Percentiles rank a stretch among this genome's conserved stretches.
phyloP scores from a whole-genome alignment of 2,888 invertebrate genomes.

The Coleophora deauratella region DNA sequence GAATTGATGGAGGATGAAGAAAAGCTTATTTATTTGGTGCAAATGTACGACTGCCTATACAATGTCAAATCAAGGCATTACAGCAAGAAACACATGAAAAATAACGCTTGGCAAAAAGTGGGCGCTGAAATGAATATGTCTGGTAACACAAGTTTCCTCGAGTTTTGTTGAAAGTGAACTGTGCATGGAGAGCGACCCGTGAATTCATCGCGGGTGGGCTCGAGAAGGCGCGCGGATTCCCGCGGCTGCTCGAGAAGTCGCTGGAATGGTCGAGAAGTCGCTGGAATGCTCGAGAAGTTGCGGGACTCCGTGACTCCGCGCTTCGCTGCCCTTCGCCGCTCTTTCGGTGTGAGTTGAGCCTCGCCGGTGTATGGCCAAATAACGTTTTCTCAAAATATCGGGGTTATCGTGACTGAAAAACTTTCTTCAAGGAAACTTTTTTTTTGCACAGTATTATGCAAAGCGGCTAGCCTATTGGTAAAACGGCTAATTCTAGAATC shows the following conservation, averaged over 20 bases:
- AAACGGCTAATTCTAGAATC: too few species aligned
- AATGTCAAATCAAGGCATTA: slow-evolving; percentile 12
- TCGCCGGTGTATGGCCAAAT: too few species aligned
- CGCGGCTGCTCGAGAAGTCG: neutral
- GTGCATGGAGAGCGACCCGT: neutral
- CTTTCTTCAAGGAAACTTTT: too few species aligned
- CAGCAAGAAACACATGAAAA: slow-evolving; percentile 9
- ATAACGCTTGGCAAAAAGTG: slow-evolving; percentile 9
- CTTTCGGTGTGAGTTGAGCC: neutral
- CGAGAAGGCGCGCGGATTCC: neutral
- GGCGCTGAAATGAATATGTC: slow-evolving; percentile 6
- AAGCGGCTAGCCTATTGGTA: too few species aligned
- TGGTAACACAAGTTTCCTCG: neutral
- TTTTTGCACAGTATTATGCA: too few species aligned
- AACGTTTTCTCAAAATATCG: too few species aligned
- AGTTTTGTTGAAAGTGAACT: neutral
- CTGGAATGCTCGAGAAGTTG: neutral
- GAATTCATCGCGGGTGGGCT: neutral
- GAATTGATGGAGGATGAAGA: slow-evolving; percentile 11
- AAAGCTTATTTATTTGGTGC: slow-evolving; percentile 14
- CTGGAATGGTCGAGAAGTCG: neutral
- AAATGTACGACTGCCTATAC: slow-evolving; percentile 13
- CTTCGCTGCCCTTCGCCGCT: neutral
- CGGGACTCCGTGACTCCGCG: neutral
- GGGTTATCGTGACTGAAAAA: too few species aligned